Base-by-base conservation (phyloP, 30 jellyfish, hydroid and myxozoan species). In the Clytia hemisphaerica region DNA sequence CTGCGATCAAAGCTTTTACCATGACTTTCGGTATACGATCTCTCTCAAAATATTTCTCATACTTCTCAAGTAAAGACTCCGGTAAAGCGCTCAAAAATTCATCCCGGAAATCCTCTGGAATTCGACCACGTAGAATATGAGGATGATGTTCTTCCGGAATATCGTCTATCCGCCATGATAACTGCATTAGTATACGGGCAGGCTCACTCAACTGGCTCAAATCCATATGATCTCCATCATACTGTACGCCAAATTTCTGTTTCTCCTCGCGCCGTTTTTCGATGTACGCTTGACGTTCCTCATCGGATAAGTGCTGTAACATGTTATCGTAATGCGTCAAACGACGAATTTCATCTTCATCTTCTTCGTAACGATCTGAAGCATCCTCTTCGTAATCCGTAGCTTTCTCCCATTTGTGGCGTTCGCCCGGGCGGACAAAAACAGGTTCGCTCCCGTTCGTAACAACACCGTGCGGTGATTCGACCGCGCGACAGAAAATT, bases 381-480 rank as follows among this genome's bases (percentile, higher is more conserved):
- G n/a, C n/a, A 57, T 57, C 70, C 16, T 57, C 70, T 5, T 57
- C 51, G 29, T 57, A 38, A 0, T 38, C 44, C 14, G 7, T 38
- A 4, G 4, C 7, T n/a, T 4, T 10, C 35, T 67, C 79, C 73
- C 48, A 47, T 10, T 30, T 45, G 60, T 32, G 45, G 0, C 83
- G 64, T 42, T 74, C 85, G n/a, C 91, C 91, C 12, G 95, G 95
- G 58, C 58, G 64, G 10, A 85, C 93, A 34, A 40, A 40, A 18
- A 85, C 71, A 1, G 79, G 79, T 57, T 77, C 80, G 19, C 38
- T 54, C 1, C 95, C 93, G 70, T 85, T 82, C 6, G 95, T 85
- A 35, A 77, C 93, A 71, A 78, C 74, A 7, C 95, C 95, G 45
- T 85, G 95, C n/a, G 95, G 93, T 25, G 84, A 45, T 33, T 85